Conservation (phyloP, 2,797 vertebrate species). For the Cygnus olor region DNA sequence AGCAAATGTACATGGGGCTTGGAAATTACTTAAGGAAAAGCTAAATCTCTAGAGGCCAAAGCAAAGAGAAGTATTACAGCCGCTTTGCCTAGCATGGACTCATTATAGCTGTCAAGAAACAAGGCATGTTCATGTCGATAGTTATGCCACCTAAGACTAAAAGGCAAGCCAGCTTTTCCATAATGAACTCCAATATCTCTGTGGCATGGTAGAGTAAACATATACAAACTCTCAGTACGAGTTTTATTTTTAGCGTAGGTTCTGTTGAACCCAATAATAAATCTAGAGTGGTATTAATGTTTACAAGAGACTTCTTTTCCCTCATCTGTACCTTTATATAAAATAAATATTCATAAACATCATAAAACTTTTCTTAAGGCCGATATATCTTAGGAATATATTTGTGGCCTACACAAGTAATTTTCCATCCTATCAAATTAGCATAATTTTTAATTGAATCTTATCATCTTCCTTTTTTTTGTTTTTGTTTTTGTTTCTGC, state of each 20-base stretch:
- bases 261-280: not conserved
- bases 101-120: not conserved
- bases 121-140: not conserved
- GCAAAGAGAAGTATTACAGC: not conserved
- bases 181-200: not conserved
- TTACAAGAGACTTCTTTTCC: not conserved
- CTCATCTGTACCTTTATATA: not conserved
- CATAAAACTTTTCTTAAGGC: constrained; percentile 16
- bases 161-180: not conserved
- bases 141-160: not conserved
- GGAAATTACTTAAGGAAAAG: not conserved
- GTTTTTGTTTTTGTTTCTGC: constrained; percentile 31
- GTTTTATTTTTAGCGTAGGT: not conserved
- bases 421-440: constrained; percentile 60
- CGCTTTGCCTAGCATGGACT: not conserved
- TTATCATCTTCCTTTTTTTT: constrained; percentile 1
- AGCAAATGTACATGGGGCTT: not conserved
- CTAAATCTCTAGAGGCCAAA: not conserved
- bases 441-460: constrained; percentile 73
- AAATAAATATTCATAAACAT: constrained; percentile 29
- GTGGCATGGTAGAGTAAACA: not conserved
- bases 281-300: not conserved
- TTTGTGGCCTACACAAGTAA: constrained; percentile 24
- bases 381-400: constrained; percentile 3
- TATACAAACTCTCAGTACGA: not conserved